These are phyloP conservation scores for Crotophaga sulcirostris DNA, from an alignment of 2,113 vertebrate species.

Conservation along the genomic window DNA sequence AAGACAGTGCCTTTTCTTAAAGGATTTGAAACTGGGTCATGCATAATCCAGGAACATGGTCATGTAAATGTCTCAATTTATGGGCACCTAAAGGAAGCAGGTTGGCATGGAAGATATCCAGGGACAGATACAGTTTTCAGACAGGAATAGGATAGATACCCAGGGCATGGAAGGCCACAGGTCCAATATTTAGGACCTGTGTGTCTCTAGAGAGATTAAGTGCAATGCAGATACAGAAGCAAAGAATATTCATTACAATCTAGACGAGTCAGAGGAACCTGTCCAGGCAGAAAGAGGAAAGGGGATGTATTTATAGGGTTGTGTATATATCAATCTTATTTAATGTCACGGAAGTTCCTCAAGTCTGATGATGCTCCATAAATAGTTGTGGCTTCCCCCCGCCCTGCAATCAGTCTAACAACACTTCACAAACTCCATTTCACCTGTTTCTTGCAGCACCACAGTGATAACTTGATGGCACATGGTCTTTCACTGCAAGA, in stretches of 20 bases:
- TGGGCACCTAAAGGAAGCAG: neutral
- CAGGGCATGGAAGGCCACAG: neutral
- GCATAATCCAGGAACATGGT: neutral
- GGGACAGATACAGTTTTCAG: neutral
- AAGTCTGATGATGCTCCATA: neutral
- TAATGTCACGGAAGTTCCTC: neutral
- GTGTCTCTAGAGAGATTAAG: neutral
- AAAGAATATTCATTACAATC: neutral
- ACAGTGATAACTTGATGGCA: neutral
- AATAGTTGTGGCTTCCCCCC: neutral
- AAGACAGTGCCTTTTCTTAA: neutral
- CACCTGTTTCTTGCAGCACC: neutral
- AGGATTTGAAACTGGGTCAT: neutral
- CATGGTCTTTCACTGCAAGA: neutral
- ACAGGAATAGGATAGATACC: neutral
- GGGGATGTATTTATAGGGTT: neutral
- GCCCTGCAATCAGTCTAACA: neutral
- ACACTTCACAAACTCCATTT: neutral
- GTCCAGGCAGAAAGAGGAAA: neutral
- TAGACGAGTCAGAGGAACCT: neutral
- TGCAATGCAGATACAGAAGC: neutral
- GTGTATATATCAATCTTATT: neutral
- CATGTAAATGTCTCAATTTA: neutral
- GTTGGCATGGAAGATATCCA: neutral
- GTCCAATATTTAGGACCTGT: neutral